These are phyloP conservation scores for Corydoras sp. DNA, from an alignment of 2,113 vertebrate genomes.

Conservation along the genomic window DNA sequence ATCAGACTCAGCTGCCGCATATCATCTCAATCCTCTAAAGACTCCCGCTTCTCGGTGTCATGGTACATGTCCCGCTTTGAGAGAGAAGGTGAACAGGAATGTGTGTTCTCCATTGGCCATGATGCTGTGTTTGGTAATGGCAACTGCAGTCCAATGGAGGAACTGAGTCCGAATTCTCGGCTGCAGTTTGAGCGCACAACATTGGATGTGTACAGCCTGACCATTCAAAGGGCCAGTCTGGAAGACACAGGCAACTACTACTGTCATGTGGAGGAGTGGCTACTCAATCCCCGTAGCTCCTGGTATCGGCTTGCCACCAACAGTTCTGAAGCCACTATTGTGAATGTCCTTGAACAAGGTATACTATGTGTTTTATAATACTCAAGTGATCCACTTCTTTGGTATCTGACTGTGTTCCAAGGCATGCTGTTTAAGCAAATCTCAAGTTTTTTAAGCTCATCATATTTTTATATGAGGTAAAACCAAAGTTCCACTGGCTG, in stretches of 20 bases:
- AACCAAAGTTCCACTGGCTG: too few species aligned
- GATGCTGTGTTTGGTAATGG: slow-evolving; percentile 81
- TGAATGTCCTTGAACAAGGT: slow-evolving; percentile 81
- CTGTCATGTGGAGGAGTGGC: slow-evolving; percentile 90
- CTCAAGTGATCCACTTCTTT: too few species aligned
- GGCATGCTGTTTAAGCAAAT: too few species aligned
- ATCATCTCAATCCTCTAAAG: slow-evolving; percentile 78
- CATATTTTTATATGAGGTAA: too few species aligned
- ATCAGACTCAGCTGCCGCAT: slow-evolving; percentile 86
- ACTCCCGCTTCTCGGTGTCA: slow-evolving; percentile 87
- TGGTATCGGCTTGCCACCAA: slow-evolving; percentile 90
- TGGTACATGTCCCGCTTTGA: slow-evolving; percentile 78
- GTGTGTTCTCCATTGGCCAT: slow-evolving; percentile 71
- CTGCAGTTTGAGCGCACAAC: slow-evolving; percentile 85
- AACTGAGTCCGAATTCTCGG: slow-evolving; percentile 72
- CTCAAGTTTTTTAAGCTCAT: too few species aligned
- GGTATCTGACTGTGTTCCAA: too few species aligned
- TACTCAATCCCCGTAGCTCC: slow-evolving; percentile 76
- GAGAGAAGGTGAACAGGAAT: slow-evolving; percentile 38
- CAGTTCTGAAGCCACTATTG: slow-evolving; percentile 74
- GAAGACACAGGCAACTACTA: slow-evolving; percentile 82
- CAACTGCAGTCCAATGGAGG: slow-evolving; percentile 66
- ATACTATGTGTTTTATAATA: slow-evolving; percentile 27
- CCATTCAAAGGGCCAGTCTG: slow-evolving; percentile 71
- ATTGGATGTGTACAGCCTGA: slow-evolving; percentile 79